Conservation (phyloP, 1,140 invertebrate species). For the Pararge aegeria region DNA sequence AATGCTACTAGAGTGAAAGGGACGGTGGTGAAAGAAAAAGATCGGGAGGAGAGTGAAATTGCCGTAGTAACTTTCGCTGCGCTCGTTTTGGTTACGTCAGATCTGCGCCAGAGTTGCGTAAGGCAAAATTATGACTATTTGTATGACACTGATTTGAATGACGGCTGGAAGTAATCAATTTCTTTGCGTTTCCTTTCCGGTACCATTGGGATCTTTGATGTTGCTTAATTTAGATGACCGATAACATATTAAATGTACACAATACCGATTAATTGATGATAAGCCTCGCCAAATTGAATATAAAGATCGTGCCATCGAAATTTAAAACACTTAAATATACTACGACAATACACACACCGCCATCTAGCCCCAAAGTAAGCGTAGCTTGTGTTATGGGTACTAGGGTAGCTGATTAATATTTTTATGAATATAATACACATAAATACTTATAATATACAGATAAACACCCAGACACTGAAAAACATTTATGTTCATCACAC, state of each 20-base stretch:
- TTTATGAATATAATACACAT: no score
- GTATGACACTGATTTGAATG: slow-evolving; percentile 71
- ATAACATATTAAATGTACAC: slow-evolving; percentile 15
- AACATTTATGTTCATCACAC: no score
- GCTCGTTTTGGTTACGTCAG: slow-evolving; percentile 74
- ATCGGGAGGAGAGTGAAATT: slow-evolving; percentile 68
- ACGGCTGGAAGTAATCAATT: slow-evolving; percentile 59
- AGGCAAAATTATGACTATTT: slow-evolving; percentile 63
- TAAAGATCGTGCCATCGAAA: not conserved
- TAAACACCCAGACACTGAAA: no score
- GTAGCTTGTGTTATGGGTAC: no score
- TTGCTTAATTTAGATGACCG: slow-evolving; percentile 22
- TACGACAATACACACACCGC: no score
- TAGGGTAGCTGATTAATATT: no score
- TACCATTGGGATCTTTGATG: slow-evolving; percentile 17
- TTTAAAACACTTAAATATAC: slow-evolving; percentile 7
- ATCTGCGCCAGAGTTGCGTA: slow-evolving; percentile 51
- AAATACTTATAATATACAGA: no score
- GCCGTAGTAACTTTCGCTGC: slow-evolving; percentile 70
- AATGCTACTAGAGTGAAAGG: slow-evolving; percentile 36
- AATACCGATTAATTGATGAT: slow-evolving; percentile 30
- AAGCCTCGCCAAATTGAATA: slow-evolving; percentile 17
- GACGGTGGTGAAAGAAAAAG: slow-evolving; percentile 56
- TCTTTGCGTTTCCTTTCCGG: slow-evolving; percentile 50
- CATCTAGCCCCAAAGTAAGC: no score